Percentiles rank a stretch among this genome's conserved stretches.
phyloP scores from a whole-genome alignment of 2,888 invertebrate genomes.

The Melanostoma mellinum region DNA sequence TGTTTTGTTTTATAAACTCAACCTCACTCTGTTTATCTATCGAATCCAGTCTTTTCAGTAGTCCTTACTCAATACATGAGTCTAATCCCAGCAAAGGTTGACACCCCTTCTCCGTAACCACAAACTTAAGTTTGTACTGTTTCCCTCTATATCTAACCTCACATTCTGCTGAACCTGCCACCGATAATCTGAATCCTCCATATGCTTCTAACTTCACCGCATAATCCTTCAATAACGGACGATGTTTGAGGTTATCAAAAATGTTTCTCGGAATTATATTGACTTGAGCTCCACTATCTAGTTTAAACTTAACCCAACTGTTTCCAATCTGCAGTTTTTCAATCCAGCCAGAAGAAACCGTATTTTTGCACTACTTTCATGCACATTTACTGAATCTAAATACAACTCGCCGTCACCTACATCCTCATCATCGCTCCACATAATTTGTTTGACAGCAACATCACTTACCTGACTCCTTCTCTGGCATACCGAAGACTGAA shows the following conservation, averaged over 20 bases:
- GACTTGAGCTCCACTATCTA: too few species aligned
- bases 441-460: slow-evolving; percentile 7
- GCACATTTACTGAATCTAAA: too few species aligned
- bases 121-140: neutral
- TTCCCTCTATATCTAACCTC: neutral
- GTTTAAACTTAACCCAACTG: too few species aligned
- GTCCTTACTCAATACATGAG: neutral
- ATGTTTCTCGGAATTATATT: too few species aligned
- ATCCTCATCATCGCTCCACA: neutral
- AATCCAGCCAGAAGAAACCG: neutral
- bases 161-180: neutral
- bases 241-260: neutral
- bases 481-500: neutral
- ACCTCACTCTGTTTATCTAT: neutral
- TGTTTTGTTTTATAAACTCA: slow-evolving; percentile 6
- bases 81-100: neutral
- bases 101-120: neutral
- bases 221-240: neutral
- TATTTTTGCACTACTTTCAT: too few species aligned
- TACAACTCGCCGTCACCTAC: too few species aligned
- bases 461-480: slow-evolving; percentile 3
- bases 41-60: neutral
- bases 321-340: too few species aligned
- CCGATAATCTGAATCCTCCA: neutral
- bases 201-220: neutral